Conservation (phyloP, 2,888 invertebrate species). For the Callinectes sapidus region DNA sequence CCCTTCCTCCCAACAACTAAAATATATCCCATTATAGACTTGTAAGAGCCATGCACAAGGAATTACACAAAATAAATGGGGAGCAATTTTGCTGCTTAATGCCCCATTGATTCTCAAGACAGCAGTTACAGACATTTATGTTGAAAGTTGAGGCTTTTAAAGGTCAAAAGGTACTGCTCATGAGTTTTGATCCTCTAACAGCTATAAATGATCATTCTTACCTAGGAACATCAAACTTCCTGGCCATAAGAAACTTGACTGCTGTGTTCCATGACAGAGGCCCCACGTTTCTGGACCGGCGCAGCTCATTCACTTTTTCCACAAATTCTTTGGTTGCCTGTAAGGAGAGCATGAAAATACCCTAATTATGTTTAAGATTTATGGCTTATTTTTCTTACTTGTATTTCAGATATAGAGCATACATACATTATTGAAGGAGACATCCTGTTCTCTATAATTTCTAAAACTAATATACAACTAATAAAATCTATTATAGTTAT, state of each 20-base stretch:
- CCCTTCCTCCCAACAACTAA: too few relatives aligned
- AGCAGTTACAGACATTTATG: not conserved
- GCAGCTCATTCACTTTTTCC: slow-evolving; percentile 83
- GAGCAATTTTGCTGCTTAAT: not conserved
- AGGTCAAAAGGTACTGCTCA: not conserved
- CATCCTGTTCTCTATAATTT: not conserved
- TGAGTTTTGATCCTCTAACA: not conserved
- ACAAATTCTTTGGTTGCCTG: slow-evolving; percentile 90
- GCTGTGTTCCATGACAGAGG: slow-evolving; percentile 91
- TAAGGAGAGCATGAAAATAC: not conserved
- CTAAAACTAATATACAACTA: not conserved
- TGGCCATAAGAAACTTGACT: slow-evolving; percentile 92
- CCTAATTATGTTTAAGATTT: not conserved
- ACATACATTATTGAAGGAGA: not conserved
- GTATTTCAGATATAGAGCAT: not conserved
- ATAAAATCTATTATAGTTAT: not conserved
- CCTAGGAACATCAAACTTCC: slow-evolving; percentile 92
- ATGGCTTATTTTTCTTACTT: not conserved
- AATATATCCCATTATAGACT: not conserved
- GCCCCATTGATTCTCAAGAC: not conserved
- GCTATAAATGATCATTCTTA: slow-evolving; percentile 27
- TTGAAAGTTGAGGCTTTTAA: not conserved
- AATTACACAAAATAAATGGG: not conserved
- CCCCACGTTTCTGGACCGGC: slow-evolving; percentile 79
- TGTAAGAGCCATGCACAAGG: not conserved